Base-by-base conservation (phyloP, 2,797 vertebrate species). In the Siniperca obscura region DNA sequence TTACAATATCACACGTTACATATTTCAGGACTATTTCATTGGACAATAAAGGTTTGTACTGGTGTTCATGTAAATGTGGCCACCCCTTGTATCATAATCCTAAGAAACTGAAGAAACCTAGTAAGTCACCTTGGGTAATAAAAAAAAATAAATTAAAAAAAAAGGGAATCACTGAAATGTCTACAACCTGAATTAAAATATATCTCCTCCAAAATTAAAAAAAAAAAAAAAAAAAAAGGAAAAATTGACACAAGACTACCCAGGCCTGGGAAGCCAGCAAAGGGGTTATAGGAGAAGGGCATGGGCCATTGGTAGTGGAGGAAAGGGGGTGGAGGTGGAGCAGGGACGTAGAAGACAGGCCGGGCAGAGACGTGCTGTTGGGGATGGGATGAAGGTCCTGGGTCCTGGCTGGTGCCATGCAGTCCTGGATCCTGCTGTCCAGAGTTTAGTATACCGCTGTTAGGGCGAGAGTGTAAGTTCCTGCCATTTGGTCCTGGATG, bases 291-390 rank as follows among this genome's bases (percentile, higher is more conserved):
- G 5, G 87, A 66, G 52, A 93, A 88, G 67, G 93, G 89, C 88
- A 92, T 70, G 50, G 92, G 90, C 93, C 93, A 94, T 85, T 91
- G 93, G 84, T 92, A 94, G 0, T 86, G 90, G 34, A 92, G 64
- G 19, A 92, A 81, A 34, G 86, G 90, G 3, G 91, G 86, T 2
- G 82, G 88, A 22, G 86, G 87, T 0, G 86, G 86, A 7, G 88
- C 44, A 14, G 82, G 91, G 25, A 93, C 1, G 1, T 92, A 94
- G 40, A 90, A 79, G 21, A 92, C 0, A 0, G 92, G 90, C 6
- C 84, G 81, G 17, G 70, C 9, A 48, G 87, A 7, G 13, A 81
- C 1, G 0, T 77, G 82, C 14, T 78, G 80, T 3, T 77, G 87
- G 12, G 74, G 76, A 5, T 83, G 75, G 10, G 67, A 11, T 19